Evolutionary conservation across 2,797 vertebrate genomes (phyloP).

Genomic region (Zalophus californianus): DNA sequence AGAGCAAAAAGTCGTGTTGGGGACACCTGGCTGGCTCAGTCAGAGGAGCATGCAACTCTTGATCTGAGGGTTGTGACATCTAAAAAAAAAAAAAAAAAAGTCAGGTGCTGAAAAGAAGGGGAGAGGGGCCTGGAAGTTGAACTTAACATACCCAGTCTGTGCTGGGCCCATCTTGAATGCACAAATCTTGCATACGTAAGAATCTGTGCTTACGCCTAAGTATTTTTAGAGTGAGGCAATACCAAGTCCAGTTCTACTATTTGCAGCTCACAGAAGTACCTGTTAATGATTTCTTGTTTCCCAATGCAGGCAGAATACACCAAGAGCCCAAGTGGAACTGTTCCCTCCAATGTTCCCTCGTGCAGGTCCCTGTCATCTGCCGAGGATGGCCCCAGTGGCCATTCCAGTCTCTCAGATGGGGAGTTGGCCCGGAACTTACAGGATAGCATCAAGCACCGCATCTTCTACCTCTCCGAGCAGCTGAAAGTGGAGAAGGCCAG

Average conservation of each 20-base stretch:
- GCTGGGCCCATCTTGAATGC: neutral
- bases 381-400: neutral
- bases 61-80: neutral
- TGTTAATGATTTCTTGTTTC: conserved; percentile 3
- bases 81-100: neutral
- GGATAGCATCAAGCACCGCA: conserved; percentile 66
- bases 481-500: conserved; percentile 74
- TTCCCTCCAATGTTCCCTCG: neutral
- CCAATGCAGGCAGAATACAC: conserved; percentile 22
- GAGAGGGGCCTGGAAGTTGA: neutral
- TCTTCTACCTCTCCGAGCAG: conserved; percentile 79
- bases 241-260: neutral
- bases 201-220: neutral
- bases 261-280: neutral
- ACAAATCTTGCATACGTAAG: neutral
- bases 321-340: neutral
- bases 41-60: neutral
- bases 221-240: neutral
- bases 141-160: neutral
- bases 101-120: neutral
- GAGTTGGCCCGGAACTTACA: neutral
- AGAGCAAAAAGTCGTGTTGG: neutral
- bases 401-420: neutral
- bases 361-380: neutral
- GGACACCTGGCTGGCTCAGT: neutral